phyloP scores from a whole-genome alignment of 2,888 invertebrate species.

The Mylabris sibirica region DNA sequence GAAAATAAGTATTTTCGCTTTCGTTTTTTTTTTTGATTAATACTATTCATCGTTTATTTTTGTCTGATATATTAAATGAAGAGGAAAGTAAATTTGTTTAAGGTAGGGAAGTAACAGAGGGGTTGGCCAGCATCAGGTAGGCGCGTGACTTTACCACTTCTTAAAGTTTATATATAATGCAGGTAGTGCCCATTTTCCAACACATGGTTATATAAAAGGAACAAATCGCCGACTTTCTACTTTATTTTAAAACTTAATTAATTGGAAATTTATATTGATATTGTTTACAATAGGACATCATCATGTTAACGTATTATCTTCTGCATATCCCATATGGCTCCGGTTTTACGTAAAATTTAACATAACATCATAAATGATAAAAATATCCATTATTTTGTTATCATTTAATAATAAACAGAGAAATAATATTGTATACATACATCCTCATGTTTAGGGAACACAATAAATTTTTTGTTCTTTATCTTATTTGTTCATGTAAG shows the following conservation, averaged over 20 bases:
- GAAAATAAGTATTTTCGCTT: neutral
- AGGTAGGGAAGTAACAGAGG: slow-evolving; percentile 10
- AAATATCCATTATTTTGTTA: neutral
- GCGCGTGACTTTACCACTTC: slow-evolving; percentile 37
- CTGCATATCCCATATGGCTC: slow-evolving; percentile 10
- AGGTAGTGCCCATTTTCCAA: slow-evolving; percentile 35
- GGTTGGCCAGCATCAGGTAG: slow-evolving; percentile 42
- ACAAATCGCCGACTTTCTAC: slow-evolving; percentile 38
- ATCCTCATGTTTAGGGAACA: neutral
- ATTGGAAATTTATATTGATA: slow-evolving; percentile 43
- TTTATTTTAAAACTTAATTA: slow-evolving; percentile 40
- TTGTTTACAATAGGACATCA: slow-evolving; percentile 29
- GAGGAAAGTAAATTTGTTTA: slow-evolving; percentile 33
- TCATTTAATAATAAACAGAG: neutral
- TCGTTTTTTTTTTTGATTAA: neutral
- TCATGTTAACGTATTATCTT: neutral
- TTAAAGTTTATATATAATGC: slow-evolving; percentile 34
- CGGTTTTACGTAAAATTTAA: neutral
- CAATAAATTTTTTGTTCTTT: neutral
- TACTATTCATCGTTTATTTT: slow-evolving; percentile 25
- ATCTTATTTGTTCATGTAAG: neutral
- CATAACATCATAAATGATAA: neutral
- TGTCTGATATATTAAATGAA: slow-evolving; percentile 27
- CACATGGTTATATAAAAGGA: slow-evolving; percentile 43
- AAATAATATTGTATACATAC: too few relatives aligned